These are phyloP conservation scores for Amblyraja radiata DNA, from an alignment of 2,797 vertebrate genomes.

Conservation along the genomic window DNA sequence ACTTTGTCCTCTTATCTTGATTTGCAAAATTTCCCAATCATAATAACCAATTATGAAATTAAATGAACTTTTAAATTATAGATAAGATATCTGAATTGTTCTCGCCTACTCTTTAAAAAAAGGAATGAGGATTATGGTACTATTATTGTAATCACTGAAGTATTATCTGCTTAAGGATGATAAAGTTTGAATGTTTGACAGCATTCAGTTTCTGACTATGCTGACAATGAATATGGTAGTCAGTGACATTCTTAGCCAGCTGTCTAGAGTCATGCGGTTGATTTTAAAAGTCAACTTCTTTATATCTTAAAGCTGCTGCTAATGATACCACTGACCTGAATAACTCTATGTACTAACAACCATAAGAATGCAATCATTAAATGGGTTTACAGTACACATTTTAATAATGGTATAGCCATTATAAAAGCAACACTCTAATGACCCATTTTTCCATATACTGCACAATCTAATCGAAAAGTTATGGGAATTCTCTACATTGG, in stretches of 20 bases:
- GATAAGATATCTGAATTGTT: no score
- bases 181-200: not conserved
- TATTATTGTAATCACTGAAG: no score
- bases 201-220: not conserved
- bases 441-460: not conserved
- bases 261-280: not conserved
- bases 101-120: no score
- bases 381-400: not conserved
- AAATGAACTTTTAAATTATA: no score
- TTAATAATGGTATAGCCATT: not conserved
- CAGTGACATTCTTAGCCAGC: not conserved
- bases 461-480: not conserved
- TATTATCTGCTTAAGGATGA: not conserved
- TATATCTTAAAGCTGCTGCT: not conserved
- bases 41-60: no score
- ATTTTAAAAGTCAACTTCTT: not conserved
- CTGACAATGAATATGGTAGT: not conserved
- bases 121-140: no score
- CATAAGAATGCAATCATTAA: not conserved
- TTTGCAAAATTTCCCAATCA: no score
- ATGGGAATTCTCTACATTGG: not conserved
- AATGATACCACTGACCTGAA: no score
- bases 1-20: no score
- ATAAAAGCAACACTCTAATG: not conserved
- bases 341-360: not conserved